Evolutionary conservation across 2,888 invertebrate genomes (phyloP), one percentile per base, ranked within the genome.

Genomic region (Amitus sp.): DNA sequence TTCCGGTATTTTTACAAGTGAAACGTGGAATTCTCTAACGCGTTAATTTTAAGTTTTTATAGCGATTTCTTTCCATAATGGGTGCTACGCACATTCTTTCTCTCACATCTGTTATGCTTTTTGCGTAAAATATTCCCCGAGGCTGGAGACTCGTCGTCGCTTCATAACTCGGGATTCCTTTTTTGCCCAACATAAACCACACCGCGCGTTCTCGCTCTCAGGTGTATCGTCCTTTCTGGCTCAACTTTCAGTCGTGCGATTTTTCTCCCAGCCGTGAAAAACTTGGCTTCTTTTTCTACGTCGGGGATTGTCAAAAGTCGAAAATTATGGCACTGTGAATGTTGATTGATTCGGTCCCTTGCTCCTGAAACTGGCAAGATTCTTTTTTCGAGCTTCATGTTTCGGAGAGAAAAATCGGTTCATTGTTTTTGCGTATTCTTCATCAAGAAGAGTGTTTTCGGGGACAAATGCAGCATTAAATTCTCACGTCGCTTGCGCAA

Each of bases 111-210:
- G 51, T 48, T 52, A 45, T 45, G 48, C 52, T 48, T 52, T 48
- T 58, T 43, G 52, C 47, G 27, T 27, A 43, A 48, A 51, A 51
- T 37, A 48, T 58, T 39, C 52, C 43, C 58, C 9, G 30, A 45
- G 30, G 58, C 43, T 17, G 42, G 49, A 46, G 46, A 50, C 28
- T 20, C 49, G 51, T 42, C 42, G 23, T 20, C 51, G 51, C 47
- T 58, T 51, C 51, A 58, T 51, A 47, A 58, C 47, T 47, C 23
- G 34, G 40, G 51, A 37, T 48, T 58, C 50, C 48, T 52, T 58
- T 37, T 17, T 37, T 47, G 13, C 23, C 47, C 52, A 43, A 17
- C 52, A 59, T 59, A 40, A 58, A 51, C 30, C 13, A 33, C 52
- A 34, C 40, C 45, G 20, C 45, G 48, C 39, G 50, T 2, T n/a